These are phyloP conservation scores for Sicus ferrugineus DNA, from an alignment of 2,888 invertebrate species.

Conservation along the genomic window DNA sequence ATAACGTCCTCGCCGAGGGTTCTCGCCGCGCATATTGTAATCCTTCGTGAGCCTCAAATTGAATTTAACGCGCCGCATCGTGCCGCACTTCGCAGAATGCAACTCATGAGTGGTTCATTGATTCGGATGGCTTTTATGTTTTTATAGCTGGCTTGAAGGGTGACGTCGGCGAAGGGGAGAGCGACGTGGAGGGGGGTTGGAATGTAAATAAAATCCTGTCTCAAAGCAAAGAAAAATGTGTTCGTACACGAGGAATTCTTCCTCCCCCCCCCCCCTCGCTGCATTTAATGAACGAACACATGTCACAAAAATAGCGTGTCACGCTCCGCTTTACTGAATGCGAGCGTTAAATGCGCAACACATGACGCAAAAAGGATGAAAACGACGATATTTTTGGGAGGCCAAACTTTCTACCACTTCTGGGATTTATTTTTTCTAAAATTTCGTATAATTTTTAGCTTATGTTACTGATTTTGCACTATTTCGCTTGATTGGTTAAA, in stretches of 20 bases:
- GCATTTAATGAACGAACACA: conserved; percentile 48
- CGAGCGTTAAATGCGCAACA: conserved; percentile 28
- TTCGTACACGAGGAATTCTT: not conserved
- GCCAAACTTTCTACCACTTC: too few species aligned
- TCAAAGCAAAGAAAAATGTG: conserved; percentile 24
- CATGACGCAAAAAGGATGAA: not conserved
- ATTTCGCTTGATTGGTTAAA: too few species aligned
- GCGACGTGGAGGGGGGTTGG: conserved; percentile 47
- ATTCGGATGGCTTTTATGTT: conserved; percentile 32
- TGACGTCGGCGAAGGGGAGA: too few species aligned
- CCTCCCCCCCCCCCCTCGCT: conserved; percentile 29
- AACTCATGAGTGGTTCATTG: conserved; percentile 32
- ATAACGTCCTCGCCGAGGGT: conserved; percentile 59
- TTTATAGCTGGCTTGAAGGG: conserved; percentile 13
- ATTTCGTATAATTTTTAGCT: too few species aligned
- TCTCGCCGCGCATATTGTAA: conserved; percentile 36
- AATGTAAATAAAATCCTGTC: conserved; percentile 48
- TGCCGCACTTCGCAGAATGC: conserved; percentile 42
- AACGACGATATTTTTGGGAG: too few species aligned
- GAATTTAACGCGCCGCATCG: conserved; percentile 56
- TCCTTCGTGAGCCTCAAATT: conserved; percentile 51
- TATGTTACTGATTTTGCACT: too few species aligned
- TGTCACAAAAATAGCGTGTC: conserved; percentile 50
- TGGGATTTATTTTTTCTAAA: too few species aligned
- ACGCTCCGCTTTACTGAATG: not conserved